Evolutionary conservation across 2,113 vertebrate species (phyloP), one percentile per base, ranked within the genome.

Genomic region (Sebastes schlegelii): DNA sequence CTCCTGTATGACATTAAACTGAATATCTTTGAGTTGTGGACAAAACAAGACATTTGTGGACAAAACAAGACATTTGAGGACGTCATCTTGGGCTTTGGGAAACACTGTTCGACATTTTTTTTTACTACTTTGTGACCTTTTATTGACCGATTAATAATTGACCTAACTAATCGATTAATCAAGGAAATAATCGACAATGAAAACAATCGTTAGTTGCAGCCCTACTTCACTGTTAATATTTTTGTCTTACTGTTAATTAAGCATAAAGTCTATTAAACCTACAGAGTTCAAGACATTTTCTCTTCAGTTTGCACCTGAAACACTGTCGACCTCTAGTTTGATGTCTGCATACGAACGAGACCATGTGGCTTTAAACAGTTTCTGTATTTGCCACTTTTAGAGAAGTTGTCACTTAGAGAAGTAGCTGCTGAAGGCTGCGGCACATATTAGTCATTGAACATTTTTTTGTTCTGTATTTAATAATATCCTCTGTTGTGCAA

Each of bases 331-430:
- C 10, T 64, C 8, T 34, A 54, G 57, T 75, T 74, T 34, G 4
- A 9, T n/a, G 34, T 58, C 6, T n/a, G 19, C 26, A 16, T 17
- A 62, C 1, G 23, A 43, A 58, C 8, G 48, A 42, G 78, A 76
- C 48, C 48, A 12, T 34, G n/a, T n/a, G 16, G 14, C 10, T 69
- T 14, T 49, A 9, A 55, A 58, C 34, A 77, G 6, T n/a, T 14
- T 61, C 9, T 67, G 11, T 61, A 8, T 23, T 74, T 21, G 17
- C 45, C n/a, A 42, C 5, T 75, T 85, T 89, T 84, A 40, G 51
- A 79, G 90, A 89, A 86, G 85, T 77, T 49, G 26, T 26, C 12
- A 1, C 2, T 46, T 82, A 8, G 69, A 83, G 89, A 82, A 87
- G 74, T 83, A 45, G 52, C 16, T 71, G 43, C 66, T 1, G 5